Conservation (phyloP, 2,113 vertebrate species). For the Caracal caracal region DNA sequence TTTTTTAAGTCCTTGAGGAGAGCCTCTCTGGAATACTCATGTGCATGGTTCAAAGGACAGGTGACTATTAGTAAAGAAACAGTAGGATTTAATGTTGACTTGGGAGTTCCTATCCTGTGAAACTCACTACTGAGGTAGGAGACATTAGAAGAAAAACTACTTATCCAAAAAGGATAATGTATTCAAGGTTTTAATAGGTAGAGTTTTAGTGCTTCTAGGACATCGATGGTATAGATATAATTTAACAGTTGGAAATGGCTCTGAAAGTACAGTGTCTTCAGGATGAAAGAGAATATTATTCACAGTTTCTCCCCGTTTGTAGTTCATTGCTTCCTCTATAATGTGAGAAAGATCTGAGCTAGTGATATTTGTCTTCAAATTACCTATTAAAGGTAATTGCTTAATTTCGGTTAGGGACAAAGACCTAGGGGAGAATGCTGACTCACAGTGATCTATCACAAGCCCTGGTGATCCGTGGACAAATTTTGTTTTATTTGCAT, state of each 20-base stretch:
- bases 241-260: neutral
- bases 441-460: neutral
- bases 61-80: neutral
- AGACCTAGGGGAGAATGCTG: neutral
- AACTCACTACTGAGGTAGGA: neutral
- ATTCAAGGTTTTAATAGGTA: neutral
- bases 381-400: conserved; percentile 40
- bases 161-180: neutral
- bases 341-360: conserved; percentile 14
- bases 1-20: neutral
- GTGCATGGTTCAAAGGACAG: neutral
- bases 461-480: neutral
- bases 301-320: neutral
- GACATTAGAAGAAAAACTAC: neutral
- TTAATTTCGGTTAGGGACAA: neutral
- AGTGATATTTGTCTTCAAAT: conserved; percentile 43
- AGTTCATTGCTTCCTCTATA: neutral
- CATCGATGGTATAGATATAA: neutral
- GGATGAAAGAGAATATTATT: neutral
- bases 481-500: neutral
- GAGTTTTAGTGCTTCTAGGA: neutral
- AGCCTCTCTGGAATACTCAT: neutral
- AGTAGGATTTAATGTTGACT: neutral
- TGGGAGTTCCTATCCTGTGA: neutral
- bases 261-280: neutral